These are phyloP conservation scores for Leptinotarsa rubiginosa DNA, from an alignment of 2,888 invertebrate species.

Conservation along the genomic window DNA sequence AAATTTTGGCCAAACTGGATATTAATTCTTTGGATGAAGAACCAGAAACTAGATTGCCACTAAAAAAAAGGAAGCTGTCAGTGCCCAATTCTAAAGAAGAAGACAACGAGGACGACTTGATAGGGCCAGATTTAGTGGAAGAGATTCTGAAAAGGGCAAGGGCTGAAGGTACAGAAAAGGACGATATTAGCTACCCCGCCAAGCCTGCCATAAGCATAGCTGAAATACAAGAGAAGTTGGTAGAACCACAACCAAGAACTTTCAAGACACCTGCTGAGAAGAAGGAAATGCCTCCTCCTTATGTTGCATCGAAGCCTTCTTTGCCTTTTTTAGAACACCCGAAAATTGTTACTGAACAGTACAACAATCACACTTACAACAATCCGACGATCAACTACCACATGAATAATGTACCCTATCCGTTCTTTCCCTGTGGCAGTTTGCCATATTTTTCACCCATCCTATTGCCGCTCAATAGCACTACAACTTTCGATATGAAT, in stretches of 20 bases:
- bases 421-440: constrained; percentile 42
- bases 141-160: constrained; percentile 44
- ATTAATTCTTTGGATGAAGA: constrained; percentile 37
- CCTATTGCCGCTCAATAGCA: constrained; percentile 39
- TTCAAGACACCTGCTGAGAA: constrained; percentile 63
- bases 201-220: constrained; percentile 64
- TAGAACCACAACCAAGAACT: constrained; percentile 44
- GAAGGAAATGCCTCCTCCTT: constrained; percentile 60
- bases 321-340: constrained; percentile 23
- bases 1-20: constrained; percentile 13
- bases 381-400: constrained; percentile 62
- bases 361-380: constrained; percentile 60
- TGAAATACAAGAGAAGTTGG: constrained; percentile 57
- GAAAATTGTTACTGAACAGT: constrained; percentile 56
- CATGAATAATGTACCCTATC: constrained; percentile 51
- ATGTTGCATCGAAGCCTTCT: not conserved
- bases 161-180: constrained; percentile 39
- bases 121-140: constrained; percentile 42
- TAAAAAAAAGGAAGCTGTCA: constrained; percentile 60
- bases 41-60: constrained; percentile 56
- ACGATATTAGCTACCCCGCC: constrained; percentile 63
- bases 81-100: constrained; percentile 42
- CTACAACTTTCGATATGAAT: constrained; percentile 44
- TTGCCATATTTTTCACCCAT: constrained; percentile 43
- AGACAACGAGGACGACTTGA: constrained; percentile 35